A percentile compares a stretch with the other conserved stretches of the same genome.
These are phyloP conservation scores for Blastomussa wellsi DNA, from an alignment of 92 coral and sea anemone species.

Conservation along the genomic window DNA sequence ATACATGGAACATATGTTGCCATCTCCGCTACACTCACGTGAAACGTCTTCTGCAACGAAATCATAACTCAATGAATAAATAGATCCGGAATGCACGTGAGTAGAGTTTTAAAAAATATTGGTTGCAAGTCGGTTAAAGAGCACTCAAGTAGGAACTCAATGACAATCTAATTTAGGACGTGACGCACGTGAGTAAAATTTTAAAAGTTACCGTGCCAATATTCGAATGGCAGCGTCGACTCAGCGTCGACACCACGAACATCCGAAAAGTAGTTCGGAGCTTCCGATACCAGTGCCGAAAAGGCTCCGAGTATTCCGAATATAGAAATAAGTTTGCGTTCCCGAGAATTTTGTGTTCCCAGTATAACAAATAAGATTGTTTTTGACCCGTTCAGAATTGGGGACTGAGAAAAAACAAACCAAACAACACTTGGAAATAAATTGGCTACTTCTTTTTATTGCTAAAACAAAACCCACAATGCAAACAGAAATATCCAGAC, in stretches of 20 bases:
- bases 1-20: background rate
- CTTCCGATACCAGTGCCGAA: background rate
- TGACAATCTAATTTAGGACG: background rate
- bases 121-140: no score
- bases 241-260: background rate
- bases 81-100: no score
- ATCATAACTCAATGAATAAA: no score
- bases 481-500: background rate
- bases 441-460: background rate
- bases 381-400: background rate
- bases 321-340: background rate
- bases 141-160: background rate
- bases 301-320: background rate
- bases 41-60: background rate
- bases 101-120: no score
- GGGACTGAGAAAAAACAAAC: background rate
- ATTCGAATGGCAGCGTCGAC: background rate
- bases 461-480: background rate
- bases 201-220: background rate
- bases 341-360: background rate
- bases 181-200: background rate
- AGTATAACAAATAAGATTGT: background rate
- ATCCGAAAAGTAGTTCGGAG: background rate
- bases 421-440: background rate
- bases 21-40: background rate